Evolutionary conservation across 2,113 vertebrate species (phyloP), one percentile per base, ranked within the genome.

Genomic region (Rhea pennata): DNA sequence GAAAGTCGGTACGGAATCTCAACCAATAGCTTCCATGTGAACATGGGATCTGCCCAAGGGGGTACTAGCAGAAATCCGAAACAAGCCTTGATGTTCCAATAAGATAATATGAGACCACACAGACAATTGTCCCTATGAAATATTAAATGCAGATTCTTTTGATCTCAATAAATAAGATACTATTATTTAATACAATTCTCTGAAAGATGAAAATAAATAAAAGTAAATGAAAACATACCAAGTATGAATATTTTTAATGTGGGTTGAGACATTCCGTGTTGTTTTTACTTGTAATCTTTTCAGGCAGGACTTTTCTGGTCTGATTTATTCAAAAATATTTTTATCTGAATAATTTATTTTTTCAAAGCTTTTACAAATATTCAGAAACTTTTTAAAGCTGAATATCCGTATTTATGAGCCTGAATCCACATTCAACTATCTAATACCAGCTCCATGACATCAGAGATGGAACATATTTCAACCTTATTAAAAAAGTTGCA

Each of bases 61-160:
- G 42, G 9, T 51, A 80, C 23, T 74, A 90, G 31, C 27, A 84
- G 69, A 92, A 95, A 94, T 82, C 61, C 75, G 78, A 94, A 95
- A 84, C 78, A 88, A 90, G 39, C 56, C 87, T 87, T 97, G 93
- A 96, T 96, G 64, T 97, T 96, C 84, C 93, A 95, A 42, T 48
- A 89, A 92, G 90, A 95, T 95, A 96, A 91, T 42, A 76, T 48
- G 39, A 91, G 71, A 94, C 94, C 93, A 95, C 95, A 96, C 0
- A 4, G 73, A 92, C 79, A 92, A 81, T 50, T 91, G 72, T 51
- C 75, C 46, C 69, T 62, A 48, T 48, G 46, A 87, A 83, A 91
- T 94, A 97, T 88, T 93, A 90, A 95, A 95, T 70, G 39, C 84
- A 95, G 95, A 92, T 88, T 91, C 40, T 84, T 97, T 76, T 95